Base-by-base conservation (phyloP, 2,797 vertebrate genomes). In the Phrynocephalus forsythii region DNA sequence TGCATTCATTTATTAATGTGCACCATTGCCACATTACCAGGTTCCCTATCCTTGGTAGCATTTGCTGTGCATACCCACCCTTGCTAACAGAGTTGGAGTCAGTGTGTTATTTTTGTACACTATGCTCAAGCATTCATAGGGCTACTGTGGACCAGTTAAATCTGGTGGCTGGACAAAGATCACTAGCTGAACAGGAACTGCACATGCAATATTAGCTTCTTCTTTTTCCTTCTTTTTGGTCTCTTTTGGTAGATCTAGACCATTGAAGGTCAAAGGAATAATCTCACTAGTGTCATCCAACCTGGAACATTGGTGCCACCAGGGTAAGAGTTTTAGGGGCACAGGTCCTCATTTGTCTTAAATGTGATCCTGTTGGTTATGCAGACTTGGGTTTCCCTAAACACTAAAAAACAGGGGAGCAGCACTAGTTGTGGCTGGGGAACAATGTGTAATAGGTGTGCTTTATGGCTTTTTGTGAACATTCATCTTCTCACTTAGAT, bases 1-100 rank as follows among this genome's bases (percentile, higher is more conserved):
- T 68, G 44, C 33, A 81, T 81, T 85, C 69, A 67, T n/a, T 85
- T 81, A 48, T 85, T 67, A 69, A 72, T 63, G 48, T 20, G 13
- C 13, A 15, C 38, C 72, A 6, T 48, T 75, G 20, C 48, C 66
- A 56, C 30, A 20, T 56, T 82, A 44, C 72, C 28, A 81, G 69
- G 18, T 63, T 79, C 6, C 80, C 75, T 84, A 20, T 60, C 48
- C 33, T 75, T 66, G n/a, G 33, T 3, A 44, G 26, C 30, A 1
- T 24, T 85, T 79, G 16, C 24, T 16, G 4, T 6, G 67, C 69
- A 68, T 52, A 76, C 16, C 56, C 44, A 24, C 18, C 11, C 11
- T 1, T 11, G 5, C 72, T 52, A 66, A 75, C 67, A 80, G 63
- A 83, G 44, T 28, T 85, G n/a, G 44, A 76, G 9, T 66, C 11